Evolutionary conservation across 1,140 invertebrate genomes (phyloP).

Genomic region (Musca vetustissima): DNA sequence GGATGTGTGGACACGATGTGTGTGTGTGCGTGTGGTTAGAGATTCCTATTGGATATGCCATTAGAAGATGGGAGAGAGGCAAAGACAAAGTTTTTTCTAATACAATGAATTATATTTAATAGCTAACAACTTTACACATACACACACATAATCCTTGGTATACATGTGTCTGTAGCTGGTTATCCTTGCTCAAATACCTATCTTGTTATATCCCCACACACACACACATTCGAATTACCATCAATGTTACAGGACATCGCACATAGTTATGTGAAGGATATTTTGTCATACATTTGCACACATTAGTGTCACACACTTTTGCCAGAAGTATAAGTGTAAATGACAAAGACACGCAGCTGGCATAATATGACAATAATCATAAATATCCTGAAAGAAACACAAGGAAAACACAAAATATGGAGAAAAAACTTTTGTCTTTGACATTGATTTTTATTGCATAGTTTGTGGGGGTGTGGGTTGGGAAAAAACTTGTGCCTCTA

Average conservation of each 20-base stretch:
- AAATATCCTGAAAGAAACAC: not conserved
- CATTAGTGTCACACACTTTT: not conserved
- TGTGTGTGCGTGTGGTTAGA: no score
- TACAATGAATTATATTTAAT: slow-evolving; percentile 20
- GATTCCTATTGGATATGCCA: no score
- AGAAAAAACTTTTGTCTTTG: slow-evolving; percentile 1
- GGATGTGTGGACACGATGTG: no score
- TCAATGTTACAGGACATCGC: no score
- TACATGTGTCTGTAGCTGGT: no score
- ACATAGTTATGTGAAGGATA: no score
- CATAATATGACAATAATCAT: slow-evolving; percentile 22
- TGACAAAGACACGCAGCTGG: not conserved
- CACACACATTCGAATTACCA: no score
- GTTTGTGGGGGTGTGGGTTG: no score
- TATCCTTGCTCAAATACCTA: no score
- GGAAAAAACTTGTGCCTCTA: not conserved
- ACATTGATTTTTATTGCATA: slow-evolving; percentile 12
- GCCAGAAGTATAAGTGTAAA: slow-evolving; percentile 14
- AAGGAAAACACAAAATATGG: no score
- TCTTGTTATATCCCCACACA: no score
- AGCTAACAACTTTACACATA: slow-evolving; percentile 10
- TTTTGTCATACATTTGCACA: no score
- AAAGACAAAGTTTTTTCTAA: slow-evolving; percentile 12
- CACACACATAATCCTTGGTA: not conserved
- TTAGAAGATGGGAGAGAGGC: not conserved